These are phyloP conservation scores for Drosophila sproati DNA, from an alignment of 1,140 invertebrate species.

Conservation along the genomic window DNA sequence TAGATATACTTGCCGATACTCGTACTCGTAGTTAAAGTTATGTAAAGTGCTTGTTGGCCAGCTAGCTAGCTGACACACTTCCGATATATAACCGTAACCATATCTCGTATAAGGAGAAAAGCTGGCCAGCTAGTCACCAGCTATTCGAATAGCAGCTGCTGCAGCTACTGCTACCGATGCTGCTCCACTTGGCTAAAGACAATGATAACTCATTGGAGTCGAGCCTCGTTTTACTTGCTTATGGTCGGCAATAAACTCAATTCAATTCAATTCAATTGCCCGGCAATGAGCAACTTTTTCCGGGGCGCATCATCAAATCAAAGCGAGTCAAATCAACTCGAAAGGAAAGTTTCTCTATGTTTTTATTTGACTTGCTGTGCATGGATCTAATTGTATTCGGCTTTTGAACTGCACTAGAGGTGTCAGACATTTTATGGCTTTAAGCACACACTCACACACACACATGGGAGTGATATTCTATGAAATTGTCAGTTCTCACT, in stretches of 20 bases:
- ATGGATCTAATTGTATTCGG: slow-evolving; percentile 48
- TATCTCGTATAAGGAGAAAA: slow-evolving; percentile 53
- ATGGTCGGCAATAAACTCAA: slow-evolving; percentile 56
- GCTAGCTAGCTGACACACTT: slow-evolving; percentile 66
- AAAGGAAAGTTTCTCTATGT: slow-evolving; percentile 72
- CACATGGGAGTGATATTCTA: background rate
- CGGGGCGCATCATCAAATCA: slow-evolving; percentile 53
- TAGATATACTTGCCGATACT: slow-evolving; percentile 24
- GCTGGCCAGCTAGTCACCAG: slow-evolving; percentile 23
- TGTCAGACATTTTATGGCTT: slow-evolving; percentile 65
- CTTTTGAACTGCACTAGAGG: slow-evolving; percentile 35
- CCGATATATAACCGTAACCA: slow-evolving; percentile 63
- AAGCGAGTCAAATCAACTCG: slow-evolving; percentile 59
- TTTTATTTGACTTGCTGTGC: slow-evolving; percentile 39
- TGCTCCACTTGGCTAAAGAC: slow-evolving; percentile 46
- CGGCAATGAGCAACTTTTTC: slow-evolving; percentile 58
- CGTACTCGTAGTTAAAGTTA: slow-evolving; percentile 34
- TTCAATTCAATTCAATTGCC: slow-evolving; percentile 55
- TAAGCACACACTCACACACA: slow-evolving; percentile 10
- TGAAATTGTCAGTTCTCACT: slow-evolving; percentile 20
- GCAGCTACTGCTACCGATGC: no score
- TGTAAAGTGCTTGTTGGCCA: slow-evolving; percentile 46
- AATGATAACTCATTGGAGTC: slow-evolving; percentile 54
- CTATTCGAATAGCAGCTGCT: background rate
- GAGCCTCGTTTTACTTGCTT: slow-evolving; percentile 28